Conservation (phyloP, 1,140 invertebrate genomes). For the Eulimnadia texana region DNA sequence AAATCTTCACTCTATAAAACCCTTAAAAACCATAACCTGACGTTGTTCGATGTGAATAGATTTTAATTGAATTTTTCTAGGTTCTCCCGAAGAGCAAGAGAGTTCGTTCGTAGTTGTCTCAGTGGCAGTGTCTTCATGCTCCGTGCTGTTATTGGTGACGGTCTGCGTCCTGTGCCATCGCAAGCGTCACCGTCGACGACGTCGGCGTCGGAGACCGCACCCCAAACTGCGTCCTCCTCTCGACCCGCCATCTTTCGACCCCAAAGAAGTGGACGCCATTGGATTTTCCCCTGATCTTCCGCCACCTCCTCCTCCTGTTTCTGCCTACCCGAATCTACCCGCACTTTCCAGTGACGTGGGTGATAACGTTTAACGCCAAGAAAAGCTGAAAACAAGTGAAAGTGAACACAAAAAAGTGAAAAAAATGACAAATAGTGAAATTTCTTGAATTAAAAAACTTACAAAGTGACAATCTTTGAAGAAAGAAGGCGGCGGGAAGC, state of each 20-base stretch:
- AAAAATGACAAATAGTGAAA: not conserved
- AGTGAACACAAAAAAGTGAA: not conserved
- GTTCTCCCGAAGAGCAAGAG: not conserved
- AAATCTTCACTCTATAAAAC: not conserved
- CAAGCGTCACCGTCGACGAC: conserved; percentile 27
- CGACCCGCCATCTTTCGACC: conserved; percentile 5
- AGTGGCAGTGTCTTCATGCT: conserved; percentile 2
- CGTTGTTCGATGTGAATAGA: not conserved
- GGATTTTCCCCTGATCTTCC: conserved; percentile 2
- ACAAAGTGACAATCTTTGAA: not conserved
- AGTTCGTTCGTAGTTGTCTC: conserved; percentile 8
- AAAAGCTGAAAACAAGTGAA: not conserved
- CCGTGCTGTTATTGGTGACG: conserved; percentile 18
- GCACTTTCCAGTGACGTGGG: conserved; percentile 3
- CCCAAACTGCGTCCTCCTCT: conserved; percentile 2
- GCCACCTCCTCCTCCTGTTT: not conserved
- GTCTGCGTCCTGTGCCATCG: conserved; percentile 26
- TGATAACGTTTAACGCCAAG: not conserved
- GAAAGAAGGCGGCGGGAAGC: too few relatives aligned
- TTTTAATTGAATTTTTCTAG: not conserved
- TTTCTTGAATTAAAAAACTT: not conserved
- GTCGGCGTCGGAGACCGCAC: conserved; percentile 16
- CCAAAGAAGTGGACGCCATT: conserved; percentile 1
- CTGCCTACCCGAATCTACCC: not conserved
- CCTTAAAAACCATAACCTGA: not conserved